Conservation (phyloP, 2,888 invertebrate species). For the Anagyrus pseudococci region DNA sequence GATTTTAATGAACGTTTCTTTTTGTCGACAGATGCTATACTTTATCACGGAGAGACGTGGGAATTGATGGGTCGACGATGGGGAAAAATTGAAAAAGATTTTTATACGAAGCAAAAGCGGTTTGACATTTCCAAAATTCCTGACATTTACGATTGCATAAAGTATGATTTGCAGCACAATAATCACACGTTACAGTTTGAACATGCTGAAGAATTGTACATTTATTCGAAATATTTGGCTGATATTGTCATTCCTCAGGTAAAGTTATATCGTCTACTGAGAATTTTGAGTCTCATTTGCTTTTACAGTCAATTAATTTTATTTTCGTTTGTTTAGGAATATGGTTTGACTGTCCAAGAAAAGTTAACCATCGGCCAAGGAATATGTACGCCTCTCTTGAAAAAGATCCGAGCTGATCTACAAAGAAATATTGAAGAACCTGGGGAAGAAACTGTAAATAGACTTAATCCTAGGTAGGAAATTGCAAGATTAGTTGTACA, state of each 20-base stretch:
- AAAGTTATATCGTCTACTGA: conserved; percentile 3
- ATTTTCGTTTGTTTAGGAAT: conserved; percentile 72
- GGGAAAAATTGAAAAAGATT: conserved; percentile 98
- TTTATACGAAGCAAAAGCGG: conserved; percentile 87
- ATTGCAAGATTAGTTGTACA: neutral
- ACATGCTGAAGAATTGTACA: conserved; percentile 90
- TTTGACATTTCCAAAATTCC: conserved; percentile 99
- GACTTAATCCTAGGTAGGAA: conserved; percentile 86
- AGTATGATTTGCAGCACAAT: conserved; percentile 98
- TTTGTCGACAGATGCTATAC: conserved; percentile 75
- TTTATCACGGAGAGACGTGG: conserved; percentile 99
- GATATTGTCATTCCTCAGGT: conserved; percentile 99
- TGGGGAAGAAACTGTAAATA: conserved; percentile 92
- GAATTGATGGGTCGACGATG: conserved; percentile 96
- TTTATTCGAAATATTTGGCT: conserved; percentile 95
- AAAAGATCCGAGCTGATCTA: conserved; percentile 93
- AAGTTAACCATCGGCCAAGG: conserved; percentile 97
- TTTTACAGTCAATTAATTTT: neutral
- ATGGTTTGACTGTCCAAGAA: conserved; percentile 93
- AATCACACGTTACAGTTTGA: conserved; percentile 93
- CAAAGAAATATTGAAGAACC: conserved; percentile 92
- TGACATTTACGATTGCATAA: conserved; percentile 99
- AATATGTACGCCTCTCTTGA: conserved; percentile 93
- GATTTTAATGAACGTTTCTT: neutral
- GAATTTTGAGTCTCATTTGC: neutral